phyloP scores from a whole-genome alignment of 1,140 invertebrate genomes.

The Danaus melanippus region DNA sequence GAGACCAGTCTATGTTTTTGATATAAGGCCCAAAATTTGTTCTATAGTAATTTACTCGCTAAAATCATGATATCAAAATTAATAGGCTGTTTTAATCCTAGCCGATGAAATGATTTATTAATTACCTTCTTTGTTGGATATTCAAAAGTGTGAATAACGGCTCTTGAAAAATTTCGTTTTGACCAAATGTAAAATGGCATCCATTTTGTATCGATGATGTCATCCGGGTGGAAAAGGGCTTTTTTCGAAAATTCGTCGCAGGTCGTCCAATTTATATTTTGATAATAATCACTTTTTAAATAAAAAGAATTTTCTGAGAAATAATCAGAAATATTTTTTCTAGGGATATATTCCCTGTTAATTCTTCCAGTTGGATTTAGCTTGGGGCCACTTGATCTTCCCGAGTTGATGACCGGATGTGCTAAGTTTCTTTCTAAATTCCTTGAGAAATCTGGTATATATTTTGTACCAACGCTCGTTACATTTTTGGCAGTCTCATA shows the following conservation, averaged over 20 bases:
- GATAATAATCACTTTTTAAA: slow-evolving; percentile 2
- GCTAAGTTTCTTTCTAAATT: slow-evolving; percentile 22
- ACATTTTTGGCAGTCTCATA: slow-evolving; percentile 4
- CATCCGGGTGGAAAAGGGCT: slow-evolving; percentile 37
- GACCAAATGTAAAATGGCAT: slow-evolving; percentile 48
- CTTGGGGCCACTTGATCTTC: neutral
- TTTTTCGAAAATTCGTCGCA: slow-evolving; percentile 36
- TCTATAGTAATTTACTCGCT: slow-evolving; percentile 38
- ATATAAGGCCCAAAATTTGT: slow-evolving; percentile 21
- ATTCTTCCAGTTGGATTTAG: neutral
- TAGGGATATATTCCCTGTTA: neutral
- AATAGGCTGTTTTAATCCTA: too few species aligned
- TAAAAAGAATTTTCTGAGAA: slow-evolving; percentile 19
- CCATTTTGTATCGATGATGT: slow-evolving; percentile 40
- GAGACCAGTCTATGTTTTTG: slow-evolving; percentile 35
- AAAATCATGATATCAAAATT: slow-evolving; percentile 9
- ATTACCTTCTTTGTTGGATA: slow-evolving; percentile 42
- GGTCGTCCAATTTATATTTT: slow-evolving; percentile 30
- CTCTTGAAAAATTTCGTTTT: neutral
- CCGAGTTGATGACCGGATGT: neutral
- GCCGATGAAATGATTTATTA: neutral
- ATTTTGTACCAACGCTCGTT: neutral
- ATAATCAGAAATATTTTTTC: slow-evolving; percentile 7
- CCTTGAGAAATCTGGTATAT: slow-evolving; percentile 14
- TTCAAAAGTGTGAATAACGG: slow-evolving; percentile 33